Evolutionary conservation across 1,140 invertebrate species (phyloP), one percentile per base, ranked within the genome.

Genomic region (Dreissena polymorpha): DNA sequence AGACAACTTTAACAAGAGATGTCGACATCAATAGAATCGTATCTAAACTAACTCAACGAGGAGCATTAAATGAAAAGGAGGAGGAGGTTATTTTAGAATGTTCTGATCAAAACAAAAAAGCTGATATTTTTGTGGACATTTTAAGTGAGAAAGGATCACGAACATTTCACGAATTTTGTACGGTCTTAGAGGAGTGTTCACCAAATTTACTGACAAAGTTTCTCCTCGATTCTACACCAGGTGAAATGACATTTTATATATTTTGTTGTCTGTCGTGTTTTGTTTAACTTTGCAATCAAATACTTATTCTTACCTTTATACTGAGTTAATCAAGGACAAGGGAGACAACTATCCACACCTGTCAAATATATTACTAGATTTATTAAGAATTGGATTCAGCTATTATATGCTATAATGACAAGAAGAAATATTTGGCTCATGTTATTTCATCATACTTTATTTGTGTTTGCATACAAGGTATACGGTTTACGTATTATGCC

Each of bases 51-150:
- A 72, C 78, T 51, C 68, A 72, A n/a, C 53, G 67, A 64, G 78
- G 78, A 14, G 78, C 67, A 0, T 23, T 81, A 14, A 81, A 72
- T 72, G 72, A 81, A 65, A 81, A 81, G 49, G 78, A 81, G 67
- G 78, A 81, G 39, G 78, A 81, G 71, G 78, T 81, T 49, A 81
- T 81, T 23, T 65, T 81, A 23, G 78, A 81, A 21, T 81, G 78
- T 65, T 14, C 23, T 21, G 69, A 81, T 65, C 78, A 55, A 50
- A 72, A 72, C 63, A 68, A 81, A 23, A 71, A 70, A 51, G 78
- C 64, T 10, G 78, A 81, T 10, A 16, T 81, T 18, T 81, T 81
- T 81, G 67, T 81, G 23, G 78, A 81, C 16, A 81, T 81, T 65
- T 64, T 72, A 21, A 71, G 57, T 49, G 78, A 81, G 70, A 81